These are phyloP conservation scores for Pardosa pseudoannulata DNA, from an alignment of 2,888 invertebrate species.

Conservation along the genomic window DNA sequence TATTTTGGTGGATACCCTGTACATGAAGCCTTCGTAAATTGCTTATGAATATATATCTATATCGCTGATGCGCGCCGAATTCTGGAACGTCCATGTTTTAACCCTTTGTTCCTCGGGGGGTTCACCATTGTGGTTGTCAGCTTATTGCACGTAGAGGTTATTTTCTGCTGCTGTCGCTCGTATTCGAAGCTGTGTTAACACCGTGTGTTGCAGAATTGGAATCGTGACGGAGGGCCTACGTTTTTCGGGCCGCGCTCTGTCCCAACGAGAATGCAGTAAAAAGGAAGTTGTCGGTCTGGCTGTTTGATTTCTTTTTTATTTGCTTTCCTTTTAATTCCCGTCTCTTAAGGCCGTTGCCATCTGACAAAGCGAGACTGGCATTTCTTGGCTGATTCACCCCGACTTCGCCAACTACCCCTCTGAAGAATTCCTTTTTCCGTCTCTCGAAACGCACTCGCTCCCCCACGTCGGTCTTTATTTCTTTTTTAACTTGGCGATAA, in stretches of 20 bases:
- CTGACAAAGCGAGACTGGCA: neutral
- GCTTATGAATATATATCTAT: no score
- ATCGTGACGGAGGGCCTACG: neutral
- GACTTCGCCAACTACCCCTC: neutral
- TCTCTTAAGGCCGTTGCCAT: neutral
- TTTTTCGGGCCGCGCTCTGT: no score
- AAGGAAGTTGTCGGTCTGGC: constrained; percentile 1
- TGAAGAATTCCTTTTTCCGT: neutral
- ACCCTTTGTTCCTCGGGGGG: no score
- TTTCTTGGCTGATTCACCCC: neutral
- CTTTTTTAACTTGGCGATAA: neutral
- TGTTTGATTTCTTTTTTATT: neutral
- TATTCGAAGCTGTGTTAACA: no score
- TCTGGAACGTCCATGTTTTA: no score
- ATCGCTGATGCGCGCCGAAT: no score
- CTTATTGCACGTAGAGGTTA: no score
- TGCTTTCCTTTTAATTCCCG: constrained; percentile 2
- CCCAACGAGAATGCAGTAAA: neutral
- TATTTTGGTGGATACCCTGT: no score
- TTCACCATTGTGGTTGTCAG: no score
- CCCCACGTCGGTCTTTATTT: neutral
- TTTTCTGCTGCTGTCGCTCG: no score
- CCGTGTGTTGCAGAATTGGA: no score
- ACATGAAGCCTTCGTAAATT: no score
- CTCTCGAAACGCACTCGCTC: neutral